phyloP scores from a whole-genome alignment of 2,113 vertebrate genomes.

The Danio rerio region DNA sequence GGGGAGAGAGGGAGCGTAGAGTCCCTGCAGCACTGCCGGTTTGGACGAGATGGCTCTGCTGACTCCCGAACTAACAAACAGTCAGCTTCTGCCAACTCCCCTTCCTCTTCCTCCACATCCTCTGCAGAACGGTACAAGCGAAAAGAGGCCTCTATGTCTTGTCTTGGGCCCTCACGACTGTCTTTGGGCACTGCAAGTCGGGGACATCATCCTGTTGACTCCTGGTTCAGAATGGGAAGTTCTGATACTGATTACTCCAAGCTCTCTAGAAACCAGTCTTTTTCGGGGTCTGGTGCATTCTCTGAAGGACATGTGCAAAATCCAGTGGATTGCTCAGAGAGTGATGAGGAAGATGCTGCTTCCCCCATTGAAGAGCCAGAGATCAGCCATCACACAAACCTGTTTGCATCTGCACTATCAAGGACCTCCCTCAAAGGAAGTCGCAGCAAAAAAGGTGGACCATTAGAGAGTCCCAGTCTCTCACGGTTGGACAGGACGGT shows the following conservation, averaged over 20 bases:
- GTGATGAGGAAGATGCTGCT: conserved; percentile 76
- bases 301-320: conserved; percentile 69
- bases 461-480: conserved; percentile 66
- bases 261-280: conserved; percentile 69
- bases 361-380: conserved; percentile 69
- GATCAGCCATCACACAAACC: conserved; percentile 84
- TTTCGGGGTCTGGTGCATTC: conserved; percentile 70
- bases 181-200: conserved; percentile 69
- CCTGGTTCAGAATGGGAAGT: conserved; percentile 77
- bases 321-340: conserved; percentile 73
- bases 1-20: conserved; percentile 81
- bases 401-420: conserved; percentile 94
- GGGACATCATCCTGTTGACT: conserved; percentile 71
- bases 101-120: conserved; percentile 80
- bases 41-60: conserved; percentile 82
- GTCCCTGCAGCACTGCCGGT: conserved; percentile 90
- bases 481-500: conserved; percentile 74
- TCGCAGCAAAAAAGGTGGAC: conserved; percentile 67
- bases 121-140: conserved; percentile 83
- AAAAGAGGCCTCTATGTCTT: conserved; percentile 77
- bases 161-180: conserved; percentile 77
- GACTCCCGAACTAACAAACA: conserved; percentile 67
- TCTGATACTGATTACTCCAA: conserved; percentile 76
- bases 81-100: conserved; percentile 72
- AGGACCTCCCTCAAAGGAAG: conserved; percentile 68